Evolutionary conservation across 2,888 invertebrate species (phyloP).

Genomic region (Chalcosyrphus nemorum): DNA sequence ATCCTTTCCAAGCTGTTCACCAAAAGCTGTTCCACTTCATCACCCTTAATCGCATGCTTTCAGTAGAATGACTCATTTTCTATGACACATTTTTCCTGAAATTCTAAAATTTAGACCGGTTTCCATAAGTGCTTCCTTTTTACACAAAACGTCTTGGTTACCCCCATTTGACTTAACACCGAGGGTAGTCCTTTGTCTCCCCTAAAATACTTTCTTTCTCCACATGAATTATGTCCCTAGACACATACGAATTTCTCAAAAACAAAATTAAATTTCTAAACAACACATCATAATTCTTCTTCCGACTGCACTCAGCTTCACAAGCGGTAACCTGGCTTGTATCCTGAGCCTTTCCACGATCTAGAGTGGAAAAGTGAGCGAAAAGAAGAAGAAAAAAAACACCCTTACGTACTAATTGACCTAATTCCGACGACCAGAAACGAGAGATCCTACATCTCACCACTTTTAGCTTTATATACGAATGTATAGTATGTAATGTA

Average conservation of each 20-base stretch:
- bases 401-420: constrained; percentile 52
- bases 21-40: too few species aligned
- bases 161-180: too few species aligned
- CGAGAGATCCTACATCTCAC: constrained; percentile 20
- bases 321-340: constrained; percentile 1
- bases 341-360: constrained; percentile 14
- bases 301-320: constrained; percentile 40
- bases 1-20: too few species aligned
- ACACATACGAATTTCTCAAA: background rate
- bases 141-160: background rate
- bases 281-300: background rate
- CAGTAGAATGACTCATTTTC: too few species aligned
- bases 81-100: too few species aligned
- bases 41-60: too few species aligned
- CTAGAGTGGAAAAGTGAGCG: too few species aligned
- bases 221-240: too few species aligned
- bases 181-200: too few species aligned
- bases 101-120: too few species aligned
- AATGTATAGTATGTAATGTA: background rate
- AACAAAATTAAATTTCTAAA: background rate
- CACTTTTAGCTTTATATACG: background rate
- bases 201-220: too few species aligned
- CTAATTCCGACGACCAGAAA: constrained; percentile 54
- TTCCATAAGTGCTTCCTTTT: background rate
- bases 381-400: background rate